Base-by-base conservation (phyloP, 2,888 invertebrate species). In the Thereva unica region DNA sequence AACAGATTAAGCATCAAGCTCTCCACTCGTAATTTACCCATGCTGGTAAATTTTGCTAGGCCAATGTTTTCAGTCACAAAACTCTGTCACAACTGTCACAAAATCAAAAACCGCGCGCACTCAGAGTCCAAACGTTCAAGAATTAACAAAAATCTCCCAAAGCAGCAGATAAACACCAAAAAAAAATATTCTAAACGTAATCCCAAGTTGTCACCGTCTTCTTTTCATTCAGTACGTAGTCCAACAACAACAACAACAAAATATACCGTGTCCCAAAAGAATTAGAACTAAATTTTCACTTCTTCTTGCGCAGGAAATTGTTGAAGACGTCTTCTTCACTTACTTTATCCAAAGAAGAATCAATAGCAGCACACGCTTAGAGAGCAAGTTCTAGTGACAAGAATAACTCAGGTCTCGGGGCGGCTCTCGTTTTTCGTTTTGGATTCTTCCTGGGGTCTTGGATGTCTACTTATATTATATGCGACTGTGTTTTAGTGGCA, bases 231-330 rank as follows among this genome's bases (percentile, higher is more conserved):
- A 23, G 2, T 23, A 23, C 23, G 23, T 2, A 23, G 2, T 23
- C 23, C 23, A 23, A 23, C 23, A 23, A 23, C 23, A 49, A n/a
- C 40, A 61, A 37, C 41, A 41, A 61, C n/a, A 40, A 40, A 8
- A 23, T 5, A 49, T 9, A 61, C 7, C 61, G 50, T 61, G 34
- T 40, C 35, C 61, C 61, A 41, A 40, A 50, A 23, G 23, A 23
- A 23, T 23, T 38, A 41, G 38, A 50, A 38, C 50, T 38, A 38
- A 40, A 41, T 50, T 61, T 50, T 61, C 61, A 61, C 50, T 61
- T 61, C 49, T 61, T 61, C 23, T 23, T 23, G 23, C 23, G 41
- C 10, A 40, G 50, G 23, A 50, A 61, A 50, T 41, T n/a, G 5
- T 35, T 2, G n/a, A 40, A 61, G 50, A 61, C 23, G 41, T 53